These are phyloP conservation scores for Bicyclus anynana DNA, from an alignment of 1,140 invertebrate species.

Conservation along the genomic window DNA sequence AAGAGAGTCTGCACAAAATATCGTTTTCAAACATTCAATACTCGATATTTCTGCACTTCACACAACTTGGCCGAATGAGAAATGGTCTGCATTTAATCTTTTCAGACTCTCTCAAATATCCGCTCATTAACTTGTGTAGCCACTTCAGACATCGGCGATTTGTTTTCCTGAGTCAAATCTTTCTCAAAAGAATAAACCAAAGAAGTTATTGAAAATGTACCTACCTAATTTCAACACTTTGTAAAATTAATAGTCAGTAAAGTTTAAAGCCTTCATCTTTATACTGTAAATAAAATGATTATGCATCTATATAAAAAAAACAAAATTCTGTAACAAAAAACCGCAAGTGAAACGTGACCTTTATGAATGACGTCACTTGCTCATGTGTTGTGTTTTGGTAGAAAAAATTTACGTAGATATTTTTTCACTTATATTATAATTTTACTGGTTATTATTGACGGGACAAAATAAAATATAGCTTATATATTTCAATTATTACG, in stretches of 20 bases:
- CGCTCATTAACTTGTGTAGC: conserved; percentile 71
- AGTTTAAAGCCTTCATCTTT: no score
- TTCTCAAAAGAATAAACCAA: conserved; percentile 64
- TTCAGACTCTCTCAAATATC: conserved; percentile 67
- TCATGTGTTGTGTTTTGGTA: no score
- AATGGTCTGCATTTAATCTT: conserved; percentile 65
- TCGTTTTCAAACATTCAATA: conserved; percentile 5
- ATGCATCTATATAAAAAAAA: no score
- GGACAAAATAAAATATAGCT: no score
- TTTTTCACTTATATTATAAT: no score
- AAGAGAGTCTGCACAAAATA: conserved; percentile 13
- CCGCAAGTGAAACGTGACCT: no score
- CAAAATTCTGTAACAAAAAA: no score
- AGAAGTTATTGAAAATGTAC: conserved; percentile 36
- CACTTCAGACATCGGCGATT: conserved; percentile 70
- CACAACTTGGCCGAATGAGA: conserved; percentile 46
- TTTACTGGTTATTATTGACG: no score
- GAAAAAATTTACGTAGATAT: no score
- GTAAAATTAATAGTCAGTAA: conserved; percentile 7
- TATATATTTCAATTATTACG: no score
- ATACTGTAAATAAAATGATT: no score
- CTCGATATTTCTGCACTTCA: conserved; percentile 29
- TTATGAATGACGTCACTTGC: no score
- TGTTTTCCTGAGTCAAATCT: conserved; percentile 68
- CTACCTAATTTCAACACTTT: conserved; percentile 39